These are phyloP conservation scores for Xestia ashworthii DNA, from an alignment of 2,888 invertebrate species.

Conservation along the genomic window DNA sequence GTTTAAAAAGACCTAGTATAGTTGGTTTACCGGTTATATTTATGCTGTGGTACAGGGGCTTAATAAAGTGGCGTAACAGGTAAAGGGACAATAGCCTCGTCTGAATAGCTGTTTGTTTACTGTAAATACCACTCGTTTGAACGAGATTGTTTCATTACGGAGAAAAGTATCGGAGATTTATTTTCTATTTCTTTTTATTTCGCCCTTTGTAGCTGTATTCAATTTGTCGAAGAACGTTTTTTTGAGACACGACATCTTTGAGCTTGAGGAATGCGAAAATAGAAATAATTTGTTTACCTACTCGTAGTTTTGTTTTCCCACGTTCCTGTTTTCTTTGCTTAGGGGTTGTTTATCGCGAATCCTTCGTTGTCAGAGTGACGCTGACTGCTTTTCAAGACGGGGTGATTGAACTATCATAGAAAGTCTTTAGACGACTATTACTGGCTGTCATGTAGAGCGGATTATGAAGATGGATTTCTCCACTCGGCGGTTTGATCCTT, in stretches of 20 bases:
- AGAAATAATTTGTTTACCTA: constrained; percentile 1
- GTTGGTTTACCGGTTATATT: neutral
- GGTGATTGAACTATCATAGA: constrained; percentile 13
- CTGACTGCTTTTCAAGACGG: neutral
- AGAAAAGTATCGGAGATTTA: constrained; percentile 24
- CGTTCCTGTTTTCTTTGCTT: constrained; percentile 3
- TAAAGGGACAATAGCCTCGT: constrained; percentile 13
- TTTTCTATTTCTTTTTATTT: constrained; percentile 6
- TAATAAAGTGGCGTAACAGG: constrained; percentile 19
- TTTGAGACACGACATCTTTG: neutral
- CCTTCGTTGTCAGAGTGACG: neutral
- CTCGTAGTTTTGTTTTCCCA: neutral
- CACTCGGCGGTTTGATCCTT: neutral
- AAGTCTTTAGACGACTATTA: constrained; percentile 4
- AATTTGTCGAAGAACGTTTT: neutral
- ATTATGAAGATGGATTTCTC: constrained; percentile 9
- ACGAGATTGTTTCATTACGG: constrained; percentile 45
- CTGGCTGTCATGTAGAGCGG: neutral
- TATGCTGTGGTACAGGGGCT: neutral
- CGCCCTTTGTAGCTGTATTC: constrained; percentile 4
- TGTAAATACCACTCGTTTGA: constrained; percentile 20
- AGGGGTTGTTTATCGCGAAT: constrained; percentile 2
- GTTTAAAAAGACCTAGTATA: neutral
- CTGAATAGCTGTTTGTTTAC: constrained; percentile 35
- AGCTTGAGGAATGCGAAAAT: neutral